phyloP scores from a whole-genome alignment of 2,797 vertebrate species.

The Chelon labrosus region DNA sequence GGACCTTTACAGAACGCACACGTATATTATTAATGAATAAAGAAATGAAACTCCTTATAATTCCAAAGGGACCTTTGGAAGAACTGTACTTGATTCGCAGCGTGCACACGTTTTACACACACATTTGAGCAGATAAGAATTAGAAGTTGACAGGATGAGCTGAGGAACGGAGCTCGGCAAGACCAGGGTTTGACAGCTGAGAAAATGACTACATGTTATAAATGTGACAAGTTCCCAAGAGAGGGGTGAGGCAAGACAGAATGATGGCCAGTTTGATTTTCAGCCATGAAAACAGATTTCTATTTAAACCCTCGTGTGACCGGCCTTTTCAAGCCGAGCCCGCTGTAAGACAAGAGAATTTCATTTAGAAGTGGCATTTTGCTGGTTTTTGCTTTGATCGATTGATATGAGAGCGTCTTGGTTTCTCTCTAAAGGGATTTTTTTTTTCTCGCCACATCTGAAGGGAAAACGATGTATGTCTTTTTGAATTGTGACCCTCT shows the following conservation, averaged over 20 bases:
- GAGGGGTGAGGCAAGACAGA: constrained; percentile 72
- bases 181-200: constrained; percentile 81
- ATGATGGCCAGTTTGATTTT: constrained; percentile 80
- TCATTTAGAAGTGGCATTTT: constrained; percentile 65
- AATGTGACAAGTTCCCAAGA: constrained; percentile 81
- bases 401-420: constrained; percentile 61
- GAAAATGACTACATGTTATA: constrained; percentile 85
- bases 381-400: constrained; percentile 63
- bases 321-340: constrained; percentile 71
- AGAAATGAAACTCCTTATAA: constrained; percentile 31
- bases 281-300: constrained; percentile 79
- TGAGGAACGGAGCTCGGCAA: constrained; percentile 55
- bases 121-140: constrained; percentile 64
- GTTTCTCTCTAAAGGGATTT: constrained; percentile 39
- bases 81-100: constrained; percentile 9
- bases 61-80: constrained; percentile 7
- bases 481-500: constrained; percentile 52
- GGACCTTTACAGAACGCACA: constrained; percentile 51
- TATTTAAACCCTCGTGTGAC: constrained; percentile 79
- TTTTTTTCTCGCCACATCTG: constrained; percentile 33
- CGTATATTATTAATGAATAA: constrained; percentile 49
- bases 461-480: constrained; percentile 51
- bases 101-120: background rate
- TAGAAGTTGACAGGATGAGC: constrained; percentile 63
- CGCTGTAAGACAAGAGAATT: constrained; percentile 64